These are phyloP conservation scores for Chaitophorus viminalis DNA, from an alignment of 2,888 invertebrate species.

Conservation along the genomic window DNA sequence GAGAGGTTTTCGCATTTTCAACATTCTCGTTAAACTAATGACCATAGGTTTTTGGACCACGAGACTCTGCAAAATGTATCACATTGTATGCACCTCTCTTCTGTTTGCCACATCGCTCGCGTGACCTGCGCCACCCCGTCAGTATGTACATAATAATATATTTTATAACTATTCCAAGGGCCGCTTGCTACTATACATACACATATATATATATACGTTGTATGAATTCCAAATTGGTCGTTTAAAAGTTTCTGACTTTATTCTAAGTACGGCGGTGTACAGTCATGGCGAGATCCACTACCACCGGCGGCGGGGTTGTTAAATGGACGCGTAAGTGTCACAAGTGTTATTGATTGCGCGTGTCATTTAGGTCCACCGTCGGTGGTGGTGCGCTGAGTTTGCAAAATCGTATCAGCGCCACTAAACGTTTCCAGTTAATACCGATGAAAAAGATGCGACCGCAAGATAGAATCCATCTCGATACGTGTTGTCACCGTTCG, in stretches of 20 bases:
- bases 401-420: constrained; percentile 10
- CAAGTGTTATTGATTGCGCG: constrained; percentile 41
- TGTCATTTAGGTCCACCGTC: constrained; percentile 7
- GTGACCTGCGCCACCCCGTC: neutral
- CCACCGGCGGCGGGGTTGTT: neutral
- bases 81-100: neutral
- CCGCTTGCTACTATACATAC: neutral
- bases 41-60: constrained; percentile 23
- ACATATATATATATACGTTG: neutral
- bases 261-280: neutral
- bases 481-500: neutral
- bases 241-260: constrained; percentile 43
- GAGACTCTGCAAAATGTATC: constrained; percentile 31
- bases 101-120: neutral
- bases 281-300: neutral
- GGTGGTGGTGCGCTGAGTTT: constrained; percentile 40
- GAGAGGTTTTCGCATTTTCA: constrained; percentile 27
- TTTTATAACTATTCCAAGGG: neutral
- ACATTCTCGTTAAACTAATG: constrained; percentile 53
- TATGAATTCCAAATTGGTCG: constrained; percentile 45
- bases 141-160: no score
- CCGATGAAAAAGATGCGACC: constrained; percentile 33
- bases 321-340: neutral
- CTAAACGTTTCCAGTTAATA: constrained; percentile 1
- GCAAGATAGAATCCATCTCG: constrained; percentile 5